Evolutionary conservation across 2,888 invertebrate genomes (phyloP).

Genomic region (Diadegma fenestrale): DNA sequence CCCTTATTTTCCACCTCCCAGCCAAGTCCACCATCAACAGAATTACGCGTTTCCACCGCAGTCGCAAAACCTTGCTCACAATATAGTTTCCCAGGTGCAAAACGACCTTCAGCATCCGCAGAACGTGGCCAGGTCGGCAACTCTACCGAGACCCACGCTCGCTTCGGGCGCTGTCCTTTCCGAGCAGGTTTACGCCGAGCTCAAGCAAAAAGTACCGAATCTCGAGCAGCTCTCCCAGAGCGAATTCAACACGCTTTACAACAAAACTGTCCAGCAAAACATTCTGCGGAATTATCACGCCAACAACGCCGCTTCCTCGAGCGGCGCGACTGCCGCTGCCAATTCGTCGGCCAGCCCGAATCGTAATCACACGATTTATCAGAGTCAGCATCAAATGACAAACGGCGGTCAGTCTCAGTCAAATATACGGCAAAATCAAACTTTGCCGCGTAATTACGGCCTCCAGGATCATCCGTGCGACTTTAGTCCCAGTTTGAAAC

Average conservation of each 20-base stretch:
- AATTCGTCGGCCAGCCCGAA: slow-evolving; percentile 36
- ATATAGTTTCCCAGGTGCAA: slow-evolving; percentile 75
- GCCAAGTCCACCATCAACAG: slow-evolving; percentile 60
- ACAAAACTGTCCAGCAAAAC: slow-evolving; percentile 83
- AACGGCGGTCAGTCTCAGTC: slow-evolving; percentile 59
- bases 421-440: slow-evolving; percentile 73
- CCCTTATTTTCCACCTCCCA: slow-evolving; percentile 44
- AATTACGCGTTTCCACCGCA: slow-evolving; percentile 61
- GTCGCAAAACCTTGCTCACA: slow-evolving; percentile 63
- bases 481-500: slow-evolving; percentile 80
- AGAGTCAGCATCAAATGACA: slow-evolving; percentile 64
- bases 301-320: slow-evolving; percentile 69
- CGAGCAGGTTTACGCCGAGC: slow-evolving; percentile 82
- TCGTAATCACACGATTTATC: slow-evolving; percentile 55
- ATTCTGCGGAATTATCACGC: slow-evolving; percentile 82
- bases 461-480: slow-evolving; percentile 77
- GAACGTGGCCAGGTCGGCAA: slow-evolving; percentile 42
- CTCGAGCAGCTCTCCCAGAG: slow-evolving; percentile 83
- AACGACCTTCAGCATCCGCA: slow-evolving; percentile 75
- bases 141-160: slow-evolving; percentile 69
- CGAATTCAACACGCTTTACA: slow-evolving; percentile 83
- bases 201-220: slow-evolving; percentile 83
- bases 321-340: not conserved
- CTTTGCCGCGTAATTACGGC: slow-evolving; percentile 73
- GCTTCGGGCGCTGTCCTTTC: slow-evolving; percentile 76